These are phyloP conservation scores for Zaprionus gabonicus DNA, from an alignment of 1,140 invertebrate genomes.

Conservation along the genomic window DNA sequence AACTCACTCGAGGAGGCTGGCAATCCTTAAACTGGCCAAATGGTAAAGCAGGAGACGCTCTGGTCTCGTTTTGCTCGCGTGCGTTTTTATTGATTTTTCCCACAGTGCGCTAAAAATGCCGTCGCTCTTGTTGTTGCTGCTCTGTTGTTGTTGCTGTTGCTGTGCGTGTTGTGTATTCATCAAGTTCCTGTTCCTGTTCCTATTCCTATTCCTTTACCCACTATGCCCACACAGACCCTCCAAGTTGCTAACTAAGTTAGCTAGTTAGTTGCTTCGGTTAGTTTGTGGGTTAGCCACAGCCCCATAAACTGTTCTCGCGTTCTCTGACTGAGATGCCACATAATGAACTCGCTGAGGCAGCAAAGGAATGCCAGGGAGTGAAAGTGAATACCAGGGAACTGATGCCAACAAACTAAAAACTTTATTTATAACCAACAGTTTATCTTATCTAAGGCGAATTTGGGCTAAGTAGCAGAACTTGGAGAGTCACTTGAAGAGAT, in stretches of 20 bases:
- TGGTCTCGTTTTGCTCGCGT: conserved; percentile 44
- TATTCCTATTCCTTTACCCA: not conserved
- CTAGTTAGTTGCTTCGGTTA: conserved; percentile 28
- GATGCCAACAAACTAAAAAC: not conserved
- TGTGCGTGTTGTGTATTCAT: conserved; percentile 43
- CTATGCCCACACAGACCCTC: not conserved
- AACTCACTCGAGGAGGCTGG: not conserved
- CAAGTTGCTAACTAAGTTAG: conserved; percentile 22
- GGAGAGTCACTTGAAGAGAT: not conserved
- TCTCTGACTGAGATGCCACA: not conserved
- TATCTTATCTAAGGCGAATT: not conserved
- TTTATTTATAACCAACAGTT: not conserved
- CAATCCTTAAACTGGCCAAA: not conserved
- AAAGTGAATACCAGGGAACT: not conserved
- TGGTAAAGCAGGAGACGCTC: conserved; percentile 1
- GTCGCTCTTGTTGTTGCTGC: conserved; percentile 15
- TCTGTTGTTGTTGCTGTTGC: conserved; percentile 33
- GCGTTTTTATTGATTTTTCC: conserved; percentile 78
- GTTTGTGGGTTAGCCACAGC: conserved; percentile 18
- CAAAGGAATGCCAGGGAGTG: not conserved
- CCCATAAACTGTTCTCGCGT: conserved; percentile 5
- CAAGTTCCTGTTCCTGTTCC: conserved; percentile 39
- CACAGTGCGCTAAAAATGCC: conserved; percentile 36
- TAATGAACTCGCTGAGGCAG: not conserved
- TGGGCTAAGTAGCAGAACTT: not conserved